Conservation (phyloP, 2,113 vertebrate genomes). For the Carlito syrichta region DNA sequence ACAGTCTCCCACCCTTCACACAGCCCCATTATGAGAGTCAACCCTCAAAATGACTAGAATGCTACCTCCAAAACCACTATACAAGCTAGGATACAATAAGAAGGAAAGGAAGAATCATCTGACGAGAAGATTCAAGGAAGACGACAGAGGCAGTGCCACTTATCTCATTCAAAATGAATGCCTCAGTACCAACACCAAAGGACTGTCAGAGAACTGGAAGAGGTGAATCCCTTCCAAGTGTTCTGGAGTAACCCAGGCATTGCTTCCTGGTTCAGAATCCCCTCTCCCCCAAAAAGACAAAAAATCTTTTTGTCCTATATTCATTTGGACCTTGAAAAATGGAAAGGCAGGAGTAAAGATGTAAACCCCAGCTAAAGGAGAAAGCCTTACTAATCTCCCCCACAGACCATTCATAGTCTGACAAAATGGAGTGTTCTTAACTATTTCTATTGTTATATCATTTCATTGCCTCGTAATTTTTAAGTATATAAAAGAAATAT, state of each 20-base stretch:
- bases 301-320: too few species aligned
- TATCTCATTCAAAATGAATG: not conserved
- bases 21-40: not conserved
- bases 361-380: not conserved
- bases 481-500: not conserved
- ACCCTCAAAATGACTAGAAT: not conserved
- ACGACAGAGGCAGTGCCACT: not conserved
- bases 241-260: not conserved
- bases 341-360: not conserved
- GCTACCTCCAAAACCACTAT: not conserved
- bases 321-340: conserved; percentile 10
- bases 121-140: not conserved
- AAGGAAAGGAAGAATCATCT: not conserved
- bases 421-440: not conserved
- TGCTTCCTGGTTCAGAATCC: not conserved
- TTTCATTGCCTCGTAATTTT: not conserved
- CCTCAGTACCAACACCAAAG: not conserved
- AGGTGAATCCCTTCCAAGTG: not conserved
- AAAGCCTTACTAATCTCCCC: not conserved
- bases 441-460: not conserved
- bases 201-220: not conserved
- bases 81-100: not conserved
- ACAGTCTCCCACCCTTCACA: not conserved
- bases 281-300: not conserved
- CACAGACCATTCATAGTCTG: not conserved